Percentiles rank a stretch among this genome's conserved stretches.
phyloP scores from a whole-genome alignment of 2,888 invertebrate species.

The Carpatolechia fugitivella region DNA sequence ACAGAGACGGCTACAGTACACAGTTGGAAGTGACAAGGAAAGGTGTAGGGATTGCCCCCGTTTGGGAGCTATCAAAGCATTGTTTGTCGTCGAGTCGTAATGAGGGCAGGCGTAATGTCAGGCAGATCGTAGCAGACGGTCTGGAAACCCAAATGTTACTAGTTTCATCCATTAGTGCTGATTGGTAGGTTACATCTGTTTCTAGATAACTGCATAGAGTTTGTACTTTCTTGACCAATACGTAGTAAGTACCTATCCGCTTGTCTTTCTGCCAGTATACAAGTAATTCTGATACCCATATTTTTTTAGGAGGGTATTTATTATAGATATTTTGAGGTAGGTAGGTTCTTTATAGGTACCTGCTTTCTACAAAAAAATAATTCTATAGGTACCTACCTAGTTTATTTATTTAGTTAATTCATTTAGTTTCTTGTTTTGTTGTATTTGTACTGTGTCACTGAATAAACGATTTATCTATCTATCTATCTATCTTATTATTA shows the following conservation, averaged over 20 bases:
- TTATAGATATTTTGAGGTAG: background rate
- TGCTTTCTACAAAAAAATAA: no score
- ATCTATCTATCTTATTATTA: no score
- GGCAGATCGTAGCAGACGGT: constrained; percentile 42
- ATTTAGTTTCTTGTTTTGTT: no score
- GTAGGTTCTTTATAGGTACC: background rate
- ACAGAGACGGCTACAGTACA: constrained; percentile 43
- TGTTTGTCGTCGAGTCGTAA: constrained; percentile 59
- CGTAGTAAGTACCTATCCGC: no score
- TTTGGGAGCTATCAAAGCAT: constrained; percentile 64
- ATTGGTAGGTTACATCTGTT: background rate
- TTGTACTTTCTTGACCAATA: no score
- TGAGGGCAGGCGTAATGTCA: constrained; percentile 46
- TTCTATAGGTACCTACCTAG: no score
- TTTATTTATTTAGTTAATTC: no score
- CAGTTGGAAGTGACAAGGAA: constrained; percentile 54
- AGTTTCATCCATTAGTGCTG: background rate
- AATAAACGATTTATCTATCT: no score
- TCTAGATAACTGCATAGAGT: background rate
- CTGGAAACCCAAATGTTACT: constrained; percentile 41
- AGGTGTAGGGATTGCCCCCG: constrained; percentile 65
- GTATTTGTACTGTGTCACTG: no score
- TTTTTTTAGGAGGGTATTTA: background rate
- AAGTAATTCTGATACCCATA: background rate
- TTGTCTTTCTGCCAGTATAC: background rate